These are phyloP conservation scores for Panagrolaimus sp. DNA, from an alignment of 1,140 invertebrate species.

Conservation along the genomic window DNA sequence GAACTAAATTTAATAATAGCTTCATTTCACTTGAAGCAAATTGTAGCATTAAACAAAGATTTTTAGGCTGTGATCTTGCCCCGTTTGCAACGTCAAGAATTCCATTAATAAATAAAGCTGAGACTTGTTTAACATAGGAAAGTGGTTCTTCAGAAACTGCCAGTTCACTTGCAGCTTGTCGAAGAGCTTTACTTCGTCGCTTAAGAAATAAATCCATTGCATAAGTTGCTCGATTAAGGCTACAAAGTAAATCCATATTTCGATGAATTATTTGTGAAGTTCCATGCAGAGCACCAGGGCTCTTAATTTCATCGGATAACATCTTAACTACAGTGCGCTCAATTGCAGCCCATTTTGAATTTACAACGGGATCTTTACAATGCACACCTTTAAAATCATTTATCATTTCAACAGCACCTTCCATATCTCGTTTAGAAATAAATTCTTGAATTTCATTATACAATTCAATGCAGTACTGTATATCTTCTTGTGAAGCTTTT, in stretches of 20 bases:
- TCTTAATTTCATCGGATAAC: conserved; percentile 58
- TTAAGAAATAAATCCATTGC: conserved; percentile 79
- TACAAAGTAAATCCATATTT: conserved; percentile 30
- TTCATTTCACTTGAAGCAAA: conserved; percentile 67
- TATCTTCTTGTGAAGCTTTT: conserved; percentile 61
- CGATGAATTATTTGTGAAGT: conserved; percentile 76
- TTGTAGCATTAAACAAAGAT: conserved; percentile 41
- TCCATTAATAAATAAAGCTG: conserved; percentile 78
- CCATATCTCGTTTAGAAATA: conserved; percentile 93
- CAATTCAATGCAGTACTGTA: conserved; percentile 76
- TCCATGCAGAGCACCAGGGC: conserved; percentile 68
- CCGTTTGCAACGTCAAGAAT: conserved; percentile 78
- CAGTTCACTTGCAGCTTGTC: conserved; percentile 74
- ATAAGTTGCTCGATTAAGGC: conserved; percentile 55
- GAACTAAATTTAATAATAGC: conserved; percentile 72
- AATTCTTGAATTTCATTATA: conserved; percentile 90
- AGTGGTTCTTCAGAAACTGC: conserved; percentile 79
- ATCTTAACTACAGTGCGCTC: conserved; percentile 44
- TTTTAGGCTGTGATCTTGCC: conserved; percentile 68
- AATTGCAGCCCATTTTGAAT: conserved; percentile 46
- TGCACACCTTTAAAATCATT: conserved; percentile 65
- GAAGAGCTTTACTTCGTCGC: conserved; percentile 74
- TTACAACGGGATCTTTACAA: conserved; percentile 35
- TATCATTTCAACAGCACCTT: conserved; percentile 81
- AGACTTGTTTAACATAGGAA: conserved; percentile 75